Evolutionary conservation across 35 echinoderm and acorn worm genomes (phyloP).

Genomic region (Chiridota heheva): DNA sequence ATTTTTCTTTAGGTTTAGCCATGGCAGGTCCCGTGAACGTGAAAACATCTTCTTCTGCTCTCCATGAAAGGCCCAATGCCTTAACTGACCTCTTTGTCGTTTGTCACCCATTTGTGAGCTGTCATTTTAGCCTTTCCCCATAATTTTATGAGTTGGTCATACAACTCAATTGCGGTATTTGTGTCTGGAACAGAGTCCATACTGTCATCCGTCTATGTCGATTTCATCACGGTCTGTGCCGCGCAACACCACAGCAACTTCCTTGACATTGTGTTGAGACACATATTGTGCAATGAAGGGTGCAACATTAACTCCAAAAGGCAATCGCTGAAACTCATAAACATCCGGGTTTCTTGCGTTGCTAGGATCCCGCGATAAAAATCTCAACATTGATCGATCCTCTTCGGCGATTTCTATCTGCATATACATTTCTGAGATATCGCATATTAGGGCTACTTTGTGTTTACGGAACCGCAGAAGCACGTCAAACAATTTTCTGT

Average conservation of each 20-base stretch:
- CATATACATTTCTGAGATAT: conserved; percentile 34
- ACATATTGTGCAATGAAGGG: conserved; percentile 48
- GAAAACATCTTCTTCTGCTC: conserved; percentile 35
- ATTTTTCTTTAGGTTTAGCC: background rate
- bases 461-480: conserved; percentile 14
- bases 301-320: conserved; percentile 38
- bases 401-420: conserved; percentile 5
- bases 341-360: background rate
- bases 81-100: conserved; percentile 7
- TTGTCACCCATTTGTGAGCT: background rate
- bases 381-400: conserved; percentile 20
- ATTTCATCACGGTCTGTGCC: conserved; percentile 17
- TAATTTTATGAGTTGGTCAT: background rate
- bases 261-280: conserved; percentile 28
- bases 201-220: conserved; percentile 48
- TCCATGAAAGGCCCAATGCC: conserved; percentile 27
- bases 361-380: conserved; percentile 27
- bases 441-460: conserved; percentile 35
- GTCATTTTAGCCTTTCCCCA: background rate
- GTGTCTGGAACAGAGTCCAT: conserved; percentile 33
- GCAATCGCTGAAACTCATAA: conserved; percentile 43
- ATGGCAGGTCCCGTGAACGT: conserved; percentile 32
- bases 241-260: conserved; percentile 23
- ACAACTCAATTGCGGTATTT: background rate
- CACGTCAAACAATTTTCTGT: conserved; percentile 32